These are phyloP conservation scores for Leptopilina syphax DNA, from an alignment of 2,888 invertebrate species.

Conservation along the genomic window DNA sequence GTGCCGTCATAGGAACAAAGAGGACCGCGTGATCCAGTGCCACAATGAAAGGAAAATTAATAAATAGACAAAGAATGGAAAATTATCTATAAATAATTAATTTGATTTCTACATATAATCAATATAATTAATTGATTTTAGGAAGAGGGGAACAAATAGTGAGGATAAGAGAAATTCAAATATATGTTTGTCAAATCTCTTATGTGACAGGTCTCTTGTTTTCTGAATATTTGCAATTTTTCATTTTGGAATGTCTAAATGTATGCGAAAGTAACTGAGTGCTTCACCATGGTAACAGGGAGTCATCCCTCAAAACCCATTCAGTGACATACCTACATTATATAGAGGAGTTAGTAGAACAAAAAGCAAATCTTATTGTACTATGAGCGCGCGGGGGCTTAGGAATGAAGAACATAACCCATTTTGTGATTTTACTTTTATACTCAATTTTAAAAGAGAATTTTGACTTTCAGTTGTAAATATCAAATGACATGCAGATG, in stretches of 20 bases:
- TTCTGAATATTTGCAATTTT: too few species aligned
- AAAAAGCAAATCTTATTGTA: constrained; percentile 45
- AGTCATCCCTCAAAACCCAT: not conserved
- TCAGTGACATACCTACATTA: not conserved
- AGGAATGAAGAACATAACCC: constrained; percentile 38
- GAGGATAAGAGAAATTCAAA: too few species aligned
- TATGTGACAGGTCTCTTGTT: too few species aligned
- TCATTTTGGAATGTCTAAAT: too few species aligned
- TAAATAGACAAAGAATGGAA: too few species aligned
- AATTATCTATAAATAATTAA: not conserved
- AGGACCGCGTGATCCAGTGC: constrained; percentile 43
- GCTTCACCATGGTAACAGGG: not conserved
- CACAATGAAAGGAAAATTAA: constrained; percentile 1
- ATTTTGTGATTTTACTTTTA: constrained; percentile 8
- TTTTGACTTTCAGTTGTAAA: constrained; percentile 1
- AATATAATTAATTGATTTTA: too few species aligned
- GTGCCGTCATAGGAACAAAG: constrained; percentile 65
- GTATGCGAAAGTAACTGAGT: not conserved
- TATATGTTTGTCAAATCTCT: too few species aligned
- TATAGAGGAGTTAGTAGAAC: constrained; percentile 1
- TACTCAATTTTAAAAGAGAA: not conserved
- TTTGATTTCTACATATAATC: too few species aligned
- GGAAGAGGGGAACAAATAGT: too few species aligned
- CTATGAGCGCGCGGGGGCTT: constrained; percentile 35
- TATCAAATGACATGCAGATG: constrained; percentile 1